Evolutionary conservation across 2,888 invertebrate species (phyloP).

Genomic region (Lathronympha strigana): DNA sequence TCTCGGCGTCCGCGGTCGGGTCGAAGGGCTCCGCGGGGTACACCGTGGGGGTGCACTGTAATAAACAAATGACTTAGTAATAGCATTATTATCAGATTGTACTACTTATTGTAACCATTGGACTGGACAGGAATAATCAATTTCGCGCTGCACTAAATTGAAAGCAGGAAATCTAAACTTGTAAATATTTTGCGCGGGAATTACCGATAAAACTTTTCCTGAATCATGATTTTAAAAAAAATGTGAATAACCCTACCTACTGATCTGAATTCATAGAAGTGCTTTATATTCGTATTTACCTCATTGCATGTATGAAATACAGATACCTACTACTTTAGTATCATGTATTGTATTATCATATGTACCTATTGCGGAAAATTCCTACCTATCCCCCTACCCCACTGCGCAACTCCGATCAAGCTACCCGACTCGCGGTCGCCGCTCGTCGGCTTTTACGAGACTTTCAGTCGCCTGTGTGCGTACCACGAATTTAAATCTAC

Average conservation of each 20-base stretch:
- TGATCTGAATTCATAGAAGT: not conserved
- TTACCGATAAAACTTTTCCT: no score
- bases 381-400: slow-evolving; percentile 12
- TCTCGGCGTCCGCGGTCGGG: slow-evolving; percentile 92
- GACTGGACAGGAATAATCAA: no score
- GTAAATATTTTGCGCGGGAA: no score
- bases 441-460: slow-evolving; percentile 7
- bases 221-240: no score
- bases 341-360: not conserved
- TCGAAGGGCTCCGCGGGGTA: slow-evolving; percentile 94
- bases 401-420: slow-evolving; percentile 22
- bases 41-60: slow-evolving; percentile 94
- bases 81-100: no score
- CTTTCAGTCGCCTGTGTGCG: slow-evolving; percentile 9
- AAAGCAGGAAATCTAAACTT: no score
- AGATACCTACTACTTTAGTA: not conserved
- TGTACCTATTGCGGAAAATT: slow-evolving; percentile 15
- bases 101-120: no score
- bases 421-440: slow-evolving; percentile 3
- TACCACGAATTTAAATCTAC: no score
- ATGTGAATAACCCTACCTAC: no score
- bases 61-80: slow-evolving; percentile 43
- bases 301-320: not conserved
- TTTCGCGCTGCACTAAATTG: no score
- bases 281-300: not conserved